These are phyloP conservation scores for Liolophura sinensis DNA, from an alignment of 1,140 invertebrate species.

Conservation along the genomic window DNA sequence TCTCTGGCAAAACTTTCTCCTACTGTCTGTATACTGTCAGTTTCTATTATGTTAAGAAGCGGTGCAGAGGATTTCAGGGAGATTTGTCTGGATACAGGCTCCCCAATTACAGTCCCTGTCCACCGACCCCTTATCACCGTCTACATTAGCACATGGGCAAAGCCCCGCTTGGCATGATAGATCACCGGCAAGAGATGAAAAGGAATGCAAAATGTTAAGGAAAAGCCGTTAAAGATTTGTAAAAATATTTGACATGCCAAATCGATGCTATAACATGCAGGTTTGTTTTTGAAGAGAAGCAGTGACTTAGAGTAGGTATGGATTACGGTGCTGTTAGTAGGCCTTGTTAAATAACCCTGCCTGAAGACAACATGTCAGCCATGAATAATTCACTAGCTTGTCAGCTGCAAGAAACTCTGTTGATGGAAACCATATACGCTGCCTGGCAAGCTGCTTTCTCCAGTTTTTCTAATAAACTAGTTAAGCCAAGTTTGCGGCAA, in stretches of 20 bases:
- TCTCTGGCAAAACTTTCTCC: too few species aligned
- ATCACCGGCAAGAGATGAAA: too few species aligned
- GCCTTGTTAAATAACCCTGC: not conserved
- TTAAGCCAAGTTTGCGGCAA: slow-evolving; percentile 4
- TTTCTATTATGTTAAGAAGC: too few species aligned
- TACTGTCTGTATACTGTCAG: too few species aligned
- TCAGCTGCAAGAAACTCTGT: not conserved
- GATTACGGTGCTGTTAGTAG: not conserved
- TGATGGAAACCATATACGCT: slow-evolving; percentile 6
- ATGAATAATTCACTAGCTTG: slow-evolving; percentile 3
- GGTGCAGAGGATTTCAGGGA: too few species aligned
- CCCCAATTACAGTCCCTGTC: too few species aligned
- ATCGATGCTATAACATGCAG: not conserved
- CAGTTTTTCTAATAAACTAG: slow-evolving; percentile 3
- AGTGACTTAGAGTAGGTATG: not conserved
- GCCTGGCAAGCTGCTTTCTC: slow-evolving; percentile 5
- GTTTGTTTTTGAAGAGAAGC: slow-evolving; percentile 1
- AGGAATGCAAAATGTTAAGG: not conserved
- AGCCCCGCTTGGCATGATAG: too few species aligned
- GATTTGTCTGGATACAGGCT: too few species aligned
- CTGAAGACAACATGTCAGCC: not conserved
- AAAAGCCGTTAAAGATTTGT: not conserved
- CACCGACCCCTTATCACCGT: too few species aligned
- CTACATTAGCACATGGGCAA: too few species aligned
- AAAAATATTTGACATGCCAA: not conserved